Conservation (phyloP, 2,113 vertebrate species). For the Sinosuthora webbiana region DNA sequence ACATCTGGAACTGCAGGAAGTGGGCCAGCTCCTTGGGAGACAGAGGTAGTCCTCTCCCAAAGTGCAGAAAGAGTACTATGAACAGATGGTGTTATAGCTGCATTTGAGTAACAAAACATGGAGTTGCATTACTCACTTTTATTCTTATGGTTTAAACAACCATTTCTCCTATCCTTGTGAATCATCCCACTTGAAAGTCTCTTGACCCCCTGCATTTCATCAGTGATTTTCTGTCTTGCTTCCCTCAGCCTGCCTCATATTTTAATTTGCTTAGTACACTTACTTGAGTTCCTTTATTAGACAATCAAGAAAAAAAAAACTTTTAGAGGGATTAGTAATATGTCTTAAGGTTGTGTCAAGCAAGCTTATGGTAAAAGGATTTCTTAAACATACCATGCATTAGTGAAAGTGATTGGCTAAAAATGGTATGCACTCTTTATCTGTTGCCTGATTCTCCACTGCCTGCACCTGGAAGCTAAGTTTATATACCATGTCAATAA, state of each 20-base stretch:
- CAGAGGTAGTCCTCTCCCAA: not conserved
- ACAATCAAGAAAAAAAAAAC: constrained; percentile 1
- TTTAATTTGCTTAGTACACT: not conserved
- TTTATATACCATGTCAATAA: not conserved
- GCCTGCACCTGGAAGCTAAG: not conserved
- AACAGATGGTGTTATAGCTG: not conserved
- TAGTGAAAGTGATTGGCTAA: constrained; percentile 39
- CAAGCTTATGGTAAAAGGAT: constrained; percentile 77
- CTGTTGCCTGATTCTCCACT: not conserved
- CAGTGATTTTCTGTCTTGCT: not conserved
- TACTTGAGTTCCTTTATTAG: not conserved
- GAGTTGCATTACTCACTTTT: not conserved
- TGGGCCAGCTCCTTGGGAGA: not conserved
- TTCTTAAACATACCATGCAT: constrained; percentile 50
- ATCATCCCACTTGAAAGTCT: not conserved
- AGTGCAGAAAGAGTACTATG: not conserved
- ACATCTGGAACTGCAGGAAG: not conserved
- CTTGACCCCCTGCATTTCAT: not conserved
- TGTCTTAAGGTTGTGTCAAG: constrained; percentile 60
- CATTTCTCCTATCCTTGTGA: not conserved
- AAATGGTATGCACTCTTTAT: not conserved
- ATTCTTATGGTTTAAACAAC: not conserved
- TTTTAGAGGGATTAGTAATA: constrained; percentile 41
- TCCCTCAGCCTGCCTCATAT: not conserved
- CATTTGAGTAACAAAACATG: not conserved